Evolutionary conservation across 2,888 invertebrate species (phyloP).

Genomic region (Cyrtodaria siliqua): DNA sequence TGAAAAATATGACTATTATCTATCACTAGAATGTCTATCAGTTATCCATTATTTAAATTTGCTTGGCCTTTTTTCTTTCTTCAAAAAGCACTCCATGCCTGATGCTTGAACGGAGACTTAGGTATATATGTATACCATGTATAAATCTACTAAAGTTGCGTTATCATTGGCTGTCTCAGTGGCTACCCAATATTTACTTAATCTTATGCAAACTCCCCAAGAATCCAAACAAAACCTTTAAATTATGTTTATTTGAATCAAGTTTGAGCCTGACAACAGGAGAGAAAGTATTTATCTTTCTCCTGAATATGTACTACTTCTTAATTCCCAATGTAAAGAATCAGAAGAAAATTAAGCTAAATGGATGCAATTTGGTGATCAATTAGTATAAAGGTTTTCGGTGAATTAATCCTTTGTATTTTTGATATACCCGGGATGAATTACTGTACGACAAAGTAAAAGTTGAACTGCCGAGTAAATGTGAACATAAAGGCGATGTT

Average conservation of each 20-base stretch:
- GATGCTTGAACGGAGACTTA: no score
- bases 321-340: conserved; percentile 27
- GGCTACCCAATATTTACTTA: conserved; percentile 34
- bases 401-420: conserved; percentile 15
- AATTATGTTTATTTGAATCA: conserved; percentile 41
- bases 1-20: no score
- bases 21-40: no score
- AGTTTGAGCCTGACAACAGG: conserved; percentile 17
- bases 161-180: no score
- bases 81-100: no score
- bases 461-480: conserved; percentile 5
- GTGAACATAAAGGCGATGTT: conserved; percentile 15
- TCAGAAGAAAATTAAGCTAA: conserved; percentile 9
- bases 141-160: no score
- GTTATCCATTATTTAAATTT: no score
- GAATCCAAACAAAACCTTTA: conserved; percentile 41
- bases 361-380: conserved; percentile 46
- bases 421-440: conserved; percentile 12
- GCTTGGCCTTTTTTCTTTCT: no score
- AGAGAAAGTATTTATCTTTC: conserved; percentile 18
- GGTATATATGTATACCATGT: no score
- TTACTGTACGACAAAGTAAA: conserved; percentile 5
- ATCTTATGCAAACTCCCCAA: conserved; percentile 47
- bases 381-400: conserved; percentile 35
- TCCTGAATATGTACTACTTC: conserved; percentile 11